Conservation (phyloP, 2,888 invertebrate genomes). For the Vanessa cardui region DNA sequence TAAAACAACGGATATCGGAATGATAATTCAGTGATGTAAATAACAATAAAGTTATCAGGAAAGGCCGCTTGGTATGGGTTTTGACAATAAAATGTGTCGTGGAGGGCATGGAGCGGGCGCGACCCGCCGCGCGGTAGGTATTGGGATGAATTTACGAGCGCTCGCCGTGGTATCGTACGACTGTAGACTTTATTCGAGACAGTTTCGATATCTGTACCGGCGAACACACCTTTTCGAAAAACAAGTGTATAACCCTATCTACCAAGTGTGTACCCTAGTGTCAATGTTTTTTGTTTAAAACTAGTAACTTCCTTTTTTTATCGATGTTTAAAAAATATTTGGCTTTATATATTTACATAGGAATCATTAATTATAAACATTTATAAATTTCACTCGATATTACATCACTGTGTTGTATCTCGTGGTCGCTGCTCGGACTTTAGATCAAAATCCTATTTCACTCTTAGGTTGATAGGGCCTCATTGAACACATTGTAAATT, state of each 20-base stretch:
- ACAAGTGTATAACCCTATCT: neutral
- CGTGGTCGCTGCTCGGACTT: constrained; percentile 19
- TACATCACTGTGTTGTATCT: constrained; percentile 25
- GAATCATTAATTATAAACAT: neutral
- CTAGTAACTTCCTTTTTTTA: neutral
- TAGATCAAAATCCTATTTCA: constrained; percentile 41
- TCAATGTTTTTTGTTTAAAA: neutral
- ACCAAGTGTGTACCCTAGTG: neutral
- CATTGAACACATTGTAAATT: constrained; percentile 39
- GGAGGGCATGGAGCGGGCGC: constrained; percentile 58
- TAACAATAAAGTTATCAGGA: constrained; percentile 81
- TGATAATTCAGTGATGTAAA: constrained; percentile 80
- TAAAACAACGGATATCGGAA: constrained; percentile 79
- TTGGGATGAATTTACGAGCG: constrained; percentile 70
- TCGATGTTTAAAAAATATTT: neutral
- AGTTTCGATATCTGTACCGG: constrained; percentile 32
- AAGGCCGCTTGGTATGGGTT: constrained; percentile 73
- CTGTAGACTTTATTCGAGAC: constrained; percentile 36
- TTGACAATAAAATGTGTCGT: constrained; percentile 78
- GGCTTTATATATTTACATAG: neutral
- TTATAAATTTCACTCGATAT: neutral
- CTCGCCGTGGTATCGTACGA: constrained; percentile 40
- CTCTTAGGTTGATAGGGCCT: constrained; percentile 37
- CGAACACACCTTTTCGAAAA: constrained; percentile 26
- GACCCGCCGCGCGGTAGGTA: constrained; percentile 62